phyloP scores from a whole-genome alignment of 2,888 invertebrate genomes.

The Carcina quercana region DNA sequence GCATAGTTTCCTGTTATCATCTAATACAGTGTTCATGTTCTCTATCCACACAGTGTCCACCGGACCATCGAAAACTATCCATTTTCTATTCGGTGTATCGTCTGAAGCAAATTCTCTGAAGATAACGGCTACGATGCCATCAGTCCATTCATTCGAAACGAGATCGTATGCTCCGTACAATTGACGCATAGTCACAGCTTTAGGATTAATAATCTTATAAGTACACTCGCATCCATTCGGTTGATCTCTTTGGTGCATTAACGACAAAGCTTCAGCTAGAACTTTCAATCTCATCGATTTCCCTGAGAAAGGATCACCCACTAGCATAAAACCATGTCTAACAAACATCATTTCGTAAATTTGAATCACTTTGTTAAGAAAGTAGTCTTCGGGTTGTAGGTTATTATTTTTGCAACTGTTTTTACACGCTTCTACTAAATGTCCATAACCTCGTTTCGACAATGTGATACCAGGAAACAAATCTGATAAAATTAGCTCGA shows the following conservation, averaged over 20 bases:
- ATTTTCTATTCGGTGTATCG: slow-evolving; percentile 84
- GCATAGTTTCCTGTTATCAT: slow-evolving; percentile 91
- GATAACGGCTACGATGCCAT: slow-evolving; percentile 88
- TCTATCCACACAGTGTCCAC: slow-evolving; percentile 94
- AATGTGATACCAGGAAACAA: slow-evolving; percentile 88
- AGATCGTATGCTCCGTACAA: slow-evolving; percentile 94
- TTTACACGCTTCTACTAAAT: slow-evolving; percentile 79
- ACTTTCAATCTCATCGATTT: slow-evolving; percentile 88
- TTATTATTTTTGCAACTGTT: slow-evolving; percentile 77
- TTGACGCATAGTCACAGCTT: slow-evolving; percentile 94
- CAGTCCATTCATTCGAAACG: slow-evolving; percentile 93
- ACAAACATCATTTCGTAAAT: slow-evolving; percentile 96
- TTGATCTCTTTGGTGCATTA: slow-evolving; percentile 77
- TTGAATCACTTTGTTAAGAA: slow-evolving; percentile 90
- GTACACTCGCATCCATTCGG: slow-evolving; percentile 76
- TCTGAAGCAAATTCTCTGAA: slow-evolving; percentile 85
- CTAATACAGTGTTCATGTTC: slow-evolving; percentile 91
- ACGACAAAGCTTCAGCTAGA: slow-evolving; percentile 82
- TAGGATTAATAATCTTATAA: slow-evolving; percentile 91
- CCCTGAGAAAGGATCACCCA: slow-evolving; percentile 88
- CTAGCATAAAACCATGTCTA: slow-evolving; percentile 93
- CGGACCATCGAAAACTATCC: slow-evolving; percentile 95
- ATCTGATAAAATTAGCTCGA: slow-evolving; percentile 93
- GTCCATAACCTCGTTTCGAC: slow-evolving; percentile 82
- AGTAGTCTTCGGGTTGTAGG: slow-evolving; percentile 84